A percentile compares a stretch with the other conserved stretches of the same genome.
These are phyloP conservation scores for Rhodophaea formosa DNA, from an alignment of 2,888 invertebrate species.

Conservation along the genomic window DNA sequence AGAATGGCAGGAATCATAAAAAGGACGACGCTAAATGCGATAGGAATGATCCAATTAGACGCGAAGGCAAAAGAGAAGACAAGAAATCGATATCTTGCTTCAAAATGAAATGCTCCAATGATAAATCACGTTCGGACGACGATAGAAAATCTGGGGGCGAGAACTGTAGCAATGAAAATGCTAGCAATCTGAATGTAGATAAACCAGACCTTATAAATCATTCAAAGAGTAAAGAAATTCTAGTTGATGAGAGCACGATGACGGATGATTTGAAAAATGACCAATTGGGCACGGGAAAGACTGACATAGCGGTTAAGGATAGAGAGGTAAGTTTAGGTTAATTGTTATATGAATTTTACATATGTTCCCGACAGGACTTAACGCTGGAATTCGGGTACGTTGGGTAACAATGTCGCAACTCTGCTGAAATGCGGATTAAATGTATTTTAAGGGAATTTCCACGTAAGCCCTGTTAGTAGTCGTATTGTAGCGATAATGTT, in stretches of 20 bases:
- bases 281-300: constrained; percentile 58
- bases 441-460: constrained; percentile 8
- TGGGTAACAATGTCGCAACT: constrained; percentile 11
- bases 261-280: constrained; percentile 55
- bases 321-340: constrained; percentile 52
- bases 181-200: constrained; percentile 59
- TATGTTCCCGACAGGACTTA: constrained; percentile 9
- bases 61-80: constrained; percentile 58
- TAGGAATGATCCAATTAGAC: constrained; percentile 60
- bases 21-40: constrained; percentile 49
- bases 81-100: constrained; percentile 75
- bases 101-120: constrained; percentile 71
- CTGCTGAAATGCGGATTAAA: constrained; percentile 10
- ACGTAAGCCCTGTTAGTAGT: background rate
- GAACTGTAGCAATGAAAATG: constrained; percentile 71
- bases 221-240: constrained; percentile 57
- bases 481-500: constrained; percentile 3
- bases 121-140: constrained; percentile 64
- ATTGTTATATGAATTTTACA: constrained; percentile 7
- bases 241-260: constrained; percentile 61
- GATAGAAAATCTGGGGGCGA: constrained; percentile 64
- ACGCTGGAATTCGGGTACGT: background rate
- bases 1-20: constrained; percentile 45
- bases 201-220: constrained; percentile 70
- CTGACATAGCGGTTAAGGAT: constrained; percentile 60